Evolutionary conservation across 2,888 invertebrate species (phyloP), one percentile per base, ranked within the genome.

Genomic region (Coelinius sp.): DNA sequence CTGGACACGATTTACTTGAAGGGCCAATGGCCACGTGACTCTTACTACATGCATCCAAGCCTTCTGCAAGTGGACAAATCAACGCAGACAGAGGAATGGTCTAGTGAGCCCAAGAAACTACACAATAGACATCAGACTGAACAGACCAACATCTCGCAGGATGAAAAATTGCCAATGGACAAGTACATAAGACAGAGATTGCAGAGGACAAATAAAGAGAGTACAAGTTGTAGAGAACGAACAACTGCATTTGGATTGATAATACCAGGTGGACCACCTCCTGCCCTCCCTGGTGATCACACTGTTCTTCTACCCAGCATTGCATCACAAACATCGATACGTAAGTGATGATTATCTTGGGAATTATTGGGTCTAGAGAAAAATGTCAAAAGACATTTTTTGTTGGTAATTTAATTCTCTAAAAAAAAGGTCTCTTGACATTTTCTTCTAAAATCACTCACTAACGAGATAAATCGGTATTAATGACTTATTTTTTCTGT

Each of bases 1-100:
- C 88, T 95, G 79, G 95, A 95, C 85, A 93, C 94, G 20, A 91
- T 95, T 80, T 94, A 94, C 88, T 90, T 94, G 82, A 93, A 93
- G 85, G 94, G 94, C 81, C 93, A 94, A 83, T 94, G 93, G 93
- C 93, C 94, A 49, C 90, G 92, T 80, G 94, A 94, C 83, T 88
- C 88, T 76, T 91, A 92, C 81, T 93, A 92, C 84, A 90, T 92
- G 79, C 92, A 93, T 83, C 91, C 92, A 79, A 92, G 92, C 77
- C 88, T 92, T 76, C 89, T 94, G 79, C 92, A 93, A 88, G 91
- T 94, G 77, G 93, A 94, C 87, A 94, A 94, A 89, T 92, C 94
- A 72, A 94, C 94, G 80, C 86, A 94, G 93, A 94, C 94, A 79
- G 94, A 94, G 75, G 92, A 92, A 81, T 90, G 89, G 88, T 89